Conservation (phyloP, 2,113 vertebrate species). For the Porphyrio hochstetteri region DNA sequence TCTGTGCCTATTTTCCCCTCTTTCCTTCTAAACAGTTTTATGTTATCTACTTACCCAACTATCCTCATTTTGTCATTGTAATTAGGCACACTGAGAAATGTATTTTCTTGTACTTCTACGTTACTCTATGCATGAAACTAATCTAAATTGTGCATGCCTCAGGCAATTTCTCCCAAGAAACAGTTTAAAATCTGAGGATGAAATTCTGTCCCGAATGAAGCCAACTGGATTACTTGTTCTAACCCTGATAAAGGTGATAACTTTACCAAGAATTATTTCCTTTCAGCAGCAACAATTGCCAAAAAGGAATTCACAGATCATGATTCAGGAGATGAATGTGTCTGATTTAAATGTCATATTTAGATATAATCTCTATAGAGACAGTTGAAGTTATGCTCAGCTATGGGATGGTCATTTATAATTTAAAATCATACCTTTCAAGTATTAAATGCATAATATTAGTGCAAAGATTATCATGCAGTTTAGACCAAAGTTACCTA, state of each 20-base stretch:
- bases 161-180: neutral
- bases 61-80: neutral
- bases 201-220: neutral
- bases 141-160: neutral
- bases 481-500: neutral
- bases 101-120: neutral
- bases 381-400: neutral
- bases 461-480: fast-evolving
- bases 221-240: neutral
- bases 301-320: neutral
- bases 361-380: neutral
- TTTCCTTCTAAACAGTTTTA: neutral
- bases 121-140: neutral
- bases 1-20: neutral
- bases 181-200: neutral
- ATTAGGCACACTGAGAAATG: neutral
- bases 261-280: neutral
- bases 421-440: neutral
- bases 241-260: neutral
- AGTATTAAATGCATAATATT: neutral
- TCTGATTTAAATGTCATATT: neutral
- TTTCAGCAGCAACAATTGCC: neutral
- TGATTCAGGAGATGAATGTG: neutral
- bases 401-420: neutral
- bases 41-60: neutral